Conservation (phyloP, 2,113 vertebrate genomes). For the Zingel zingel region DNA sequence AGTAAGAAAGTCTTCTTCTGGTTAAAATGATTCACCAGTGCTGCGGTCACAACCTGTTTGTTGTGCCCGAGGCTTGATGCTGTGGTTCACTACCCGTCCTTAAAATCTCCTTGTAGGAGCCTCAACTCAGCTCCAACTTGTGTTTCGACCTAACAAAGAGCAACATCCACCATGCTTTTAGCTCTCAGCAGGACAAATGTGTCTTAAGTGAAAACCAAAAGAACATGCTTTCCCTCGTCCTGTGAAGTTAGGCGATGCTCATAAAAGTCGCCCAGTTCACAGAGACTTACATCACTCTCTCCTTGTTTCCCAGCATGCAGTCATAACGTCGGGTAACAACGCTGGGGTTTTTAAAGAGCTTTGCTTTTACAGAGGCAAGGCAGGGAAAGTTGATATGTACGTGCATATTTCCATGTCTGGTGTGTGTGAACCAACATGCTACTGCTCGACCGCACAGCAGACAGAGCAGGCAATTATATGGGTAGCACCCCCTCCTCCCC, state of each 20-base stretch:
- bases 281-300: conserved; percentile 64
- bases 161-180: neutral
- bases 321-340: conserved; percentile 31
- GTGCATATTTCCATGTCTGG: conserved; percentile 80
- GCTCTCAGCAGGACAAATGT: neutral
- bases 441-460: conserved; percentile 77
- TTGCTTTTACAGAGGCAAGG: conserved; percentile 55
- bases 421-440: conserved; percentile 79
- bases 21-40: conserved; percentile 26
- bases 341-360: conserved; percentile 53
- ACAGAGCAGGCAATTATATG: conserved; percentile 79
- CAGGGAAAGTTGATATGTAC: conserved; percentile 68
- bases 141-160: neutral
- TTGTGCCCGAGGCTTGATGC: conserved; percentile 39
- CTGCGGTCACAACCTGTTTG: conserved; percentile 27
- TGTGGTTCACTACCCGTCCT: conserved; percentile 30
- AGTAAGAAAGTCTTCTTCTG: conserved; percentile 30
- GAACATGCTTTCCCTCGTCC: conserved; percentile 17
- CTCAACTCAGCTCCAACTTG: conserved; percentile 4
- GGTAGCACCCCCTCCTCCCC: conserved; percentile 48
- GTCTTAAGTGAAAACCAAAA: conserved; percentile 8
- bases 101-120: conserved; percentile 12
- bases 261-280: conserved; percentile 51
- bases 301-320: conserved; percentile 58
- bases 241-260: conserved; percentile 19